Percentiles rank a stretch among this genome's conserved stretches.
These are phyloP conservation scores for Gobiocypris rarus DNA, from an alignment of 2,113 vertebrate genomes.

Conservation along the genomic window DNA sequence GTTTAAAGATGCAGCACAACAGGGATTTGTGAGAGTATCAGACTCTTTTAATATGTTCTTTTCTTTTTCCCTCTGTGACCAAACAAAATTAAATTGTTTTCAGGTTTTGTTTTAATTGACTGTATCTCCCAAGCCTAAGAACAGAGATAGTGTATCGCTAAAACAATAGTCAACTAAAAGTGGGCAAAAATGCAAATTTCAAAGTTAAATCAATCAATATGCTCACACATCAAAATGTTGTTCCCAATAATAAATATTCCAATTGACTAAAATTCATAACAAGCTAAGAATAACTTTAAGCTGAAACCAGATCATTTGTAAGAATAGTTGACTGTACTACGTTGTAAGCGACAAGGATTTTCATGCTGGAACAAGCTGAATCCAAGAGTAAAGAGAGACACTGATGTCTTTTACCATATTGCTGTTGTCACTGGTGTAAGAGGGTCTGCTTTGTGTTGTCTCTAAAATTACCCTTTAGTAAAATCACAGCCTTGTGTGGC, in stretches of 20 bases:
- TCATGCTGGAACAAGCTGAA: too few relatives aligned
- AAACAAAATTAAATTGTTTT: conserved; percentile 16
- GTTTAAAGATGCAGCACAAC: conserved; percentile 41
- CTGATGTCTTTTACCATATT: not conserved
- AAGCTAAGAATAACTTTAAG: too few relatives aligned
- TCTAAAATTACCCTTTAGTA: not conserved
- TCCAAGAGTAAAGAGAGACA: too few relatives aligned
- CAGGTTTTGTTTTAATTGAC: not conserved
- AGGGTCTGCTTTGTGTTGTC: not conserved
- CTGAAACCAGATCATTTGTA: too few relatives aligned
- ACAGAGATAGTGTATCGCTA: not conserved
- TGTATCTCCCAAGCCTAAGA: not conserved
- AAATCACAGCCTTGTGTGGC: not conserved
- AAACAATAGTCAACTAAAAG: not conserved
- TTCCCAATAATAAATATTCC: too few relatives aligned
- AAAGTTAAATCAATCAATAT: too few relatives aligned
- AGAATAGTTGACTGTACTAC: too few relatives aligned
- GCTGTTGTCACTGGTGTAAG: not conserved
- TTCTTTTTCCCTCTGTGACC: not conserved
- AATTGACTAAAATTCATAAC: too few relatives aligned
- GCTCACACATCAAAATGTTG: too few relatives aligned
- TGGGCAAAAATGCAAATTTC: not conserved
- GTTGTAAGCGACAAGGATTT: too few relatives aligned
- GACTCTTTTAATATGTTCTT: not conserved
- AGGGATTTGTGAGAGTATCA: conserved; percentile 50